These are phyloP conservation scores for Drosophila pseudotalamancana DNA, from an alignment of 2,888 invertebrate genomes.

Conservation along the genomic window DNA sequence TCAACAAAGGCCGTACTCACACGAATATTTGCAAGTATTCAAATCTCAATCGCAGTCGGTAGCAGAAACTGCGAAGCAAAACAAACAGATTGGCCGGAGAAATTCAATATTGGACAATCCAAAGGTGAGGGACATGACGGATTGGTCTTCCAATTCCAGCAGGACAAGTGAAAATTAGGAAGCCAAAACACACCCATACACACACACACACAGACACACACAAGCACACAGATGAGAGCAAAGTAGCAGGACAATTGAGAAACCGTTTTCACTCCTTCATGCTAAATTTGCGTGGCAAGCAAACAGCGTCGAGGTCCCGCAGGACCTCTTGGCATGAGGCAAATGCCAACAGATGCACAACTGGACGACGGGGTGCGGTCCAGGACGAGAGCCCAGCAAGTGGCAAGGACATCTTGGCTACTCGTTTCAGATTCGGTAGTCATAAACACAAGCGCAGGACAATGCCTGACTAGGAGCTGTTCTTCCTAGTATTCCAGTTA, in stretches of 20 bases:
- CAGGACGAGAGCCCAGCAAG: slow-evolving; percentile 63
- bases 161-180: slow-evolving; percentile 63
- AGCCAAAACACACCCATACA: slow-evolving; percentile 10
- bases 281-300: slow-evolving; percentile 73
- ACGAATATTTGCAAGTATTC: slow-evolving; percentile 33
- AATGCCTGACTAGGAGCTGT: slow-evolving; percentile 9
- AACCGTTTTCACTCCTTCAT: slow-evolving; percentile 78
- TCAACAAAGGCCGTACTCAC: slow-evolving; percentile 51
- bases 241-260: slow-evolving; percentile 49
- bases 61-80: slow-evolving; percentile 35
- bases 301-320: slow-evolving; percentile 57
- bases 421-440: slow-evolving; percentile 56
- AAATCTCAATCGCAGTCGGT: slow-evolving; percentile 45
- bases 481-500: slow-evolving; percentile 30
- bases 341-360: slow-evolving; percentile 45
- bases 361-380: slow-evolving; percentile 36
- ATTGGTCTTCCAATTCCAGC: slow-evolving; percentile 44
- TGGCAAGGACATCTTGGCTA: slow-evolving; percentile 47
- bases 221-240: not conserved
- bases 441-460: slow-evolving; percentile 46
- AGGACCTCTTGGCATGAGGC: slow-evolving; percentile 56
- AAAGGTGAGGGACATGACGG: slow-evolving; percentile 55
- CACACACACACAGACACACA: slow-evolving; percentile 12
- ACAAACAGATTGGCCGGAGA: slow-evolving; percentile 29
- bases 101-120: slow-evolving; percentile 70